phyloP scores from a whole-genome alignment of 1,140 invertebrate species.

The Trichogramma pretiosum region DNA sequence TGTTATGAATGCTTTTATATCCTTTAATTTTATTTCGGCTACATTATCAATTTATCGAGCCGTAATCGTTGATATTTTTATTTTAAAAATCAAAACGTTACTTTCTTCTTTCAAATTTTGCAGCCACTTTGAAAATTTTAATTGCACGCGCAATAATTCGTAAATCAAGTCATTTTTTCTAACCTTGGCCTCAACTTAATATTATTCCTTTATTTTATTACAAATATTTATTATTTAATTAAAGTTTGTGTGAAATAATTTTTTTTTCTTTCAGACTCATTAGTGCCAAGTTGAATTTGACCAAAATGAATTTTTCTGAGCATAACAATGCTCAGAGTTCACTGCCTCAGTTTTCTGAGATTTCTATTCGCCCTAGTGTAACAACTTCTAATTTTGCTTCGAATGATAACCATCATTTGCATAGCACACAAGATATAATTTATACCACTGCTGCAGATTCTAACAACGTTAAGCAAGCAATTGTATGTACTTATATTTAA shows the following conservation, averaged over 20 bases:
- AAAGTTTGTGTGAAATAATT: too few relatives aligned
- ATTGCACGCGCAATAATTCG: neutral
- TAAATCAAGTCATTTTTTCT: neutral
- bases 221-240: neutral
- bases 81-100: neutral
- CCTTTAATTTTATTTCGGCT: too few relatives aligned
- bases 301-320: conserved; percentile 37
- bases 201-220: neutral
- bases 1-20: too few relatives aligned
- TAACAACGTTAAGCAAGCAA: conserved; percentile 28
- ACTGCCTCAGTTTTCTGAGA: conserved; percentile 38
- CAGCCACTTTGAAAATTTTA: too few relatives aligned
- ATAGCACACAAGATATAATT: conserved; percentile 25
- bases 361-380: conserved; percentile 27
- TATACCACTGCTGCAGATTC: conserved; percentile 30
- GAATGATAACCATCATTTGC: conserved; percentile 22
- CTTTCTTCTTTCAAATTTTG: neutral
- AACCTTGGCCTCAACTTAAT: neutral
- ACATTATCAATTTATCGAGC: too few relatives aligned
- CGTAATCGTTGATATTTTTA: neutral
- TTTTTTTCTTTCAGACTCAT: neutral
- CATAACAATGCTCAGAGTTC: conserved; percentile 28
- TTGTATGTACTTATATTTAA: neutral
- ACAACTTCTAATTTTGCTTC: conserved; percentile 25
- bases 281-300: too few relatives aligned